Evolutionary conservation across 2,888 invertebrate genomes (phyloP).

Genomic region (Graphium colonna): DNA sequence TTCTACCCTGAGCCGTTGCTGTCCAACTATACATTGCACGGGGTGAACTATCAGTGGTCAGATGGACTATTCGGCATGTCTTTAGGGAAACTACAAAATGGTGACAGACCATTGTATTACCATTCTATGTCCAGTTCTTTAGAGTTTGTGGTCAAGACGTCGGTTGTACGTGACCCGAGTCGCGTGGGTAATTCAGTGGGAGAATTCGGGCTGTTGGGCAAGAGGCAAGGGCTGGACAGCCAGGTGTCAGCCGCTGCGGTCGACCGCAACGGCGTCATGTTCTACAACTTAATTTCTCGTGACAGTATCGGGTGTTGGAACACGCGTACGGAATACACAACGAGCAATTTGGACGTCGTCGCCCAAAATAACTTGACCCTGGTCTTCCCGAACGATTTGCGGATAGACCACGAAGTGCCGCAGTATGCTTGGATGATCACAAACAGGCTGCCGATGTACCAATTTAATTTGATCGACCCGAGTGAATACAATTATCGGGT

Average conservation of each 20-base stretch:
- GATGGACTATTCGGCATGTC: conserved; percentile 90
- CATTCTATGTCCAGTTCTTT: conserved; percentile 91
- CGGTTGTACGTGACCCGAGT: conserved; percentile 83
- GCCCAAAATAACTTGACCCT: conserved; percentile 82
- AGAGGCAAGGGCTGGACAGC: conserved; percentile 80
- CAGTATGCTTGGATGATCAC: conserved; percentile 89
- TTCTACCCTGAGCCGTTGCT: conserved; percentile 87
- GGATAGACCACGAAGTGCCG: conserved; percentile 85
- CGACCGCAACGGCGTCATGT: conserved; percentile 87
- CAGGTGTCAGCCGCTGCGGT: conserved; percentile 89
- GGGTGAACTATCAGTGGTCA: conserved; percentile 89
- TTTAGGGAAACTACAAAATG: conserved; percentile 77
- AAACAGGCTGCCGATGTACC: conserved; percentile 86
- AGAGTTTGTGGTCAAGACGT: conserved; percentile 87
- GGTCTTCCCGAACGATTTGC: conserved; percentile 90
- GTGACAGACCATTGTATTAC: conserved; percentile 86
- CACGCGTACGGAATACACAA: conserved; percentile 85
- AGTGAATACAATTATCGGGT: conserved; percentile 87
- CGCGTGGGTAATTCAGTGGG: conserved; percentile 55
- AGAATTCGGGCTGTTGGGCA: conserved; percentile 67
- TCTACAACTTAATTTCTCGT: conserved; percentile 88
- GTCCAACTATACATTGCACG: conserved; percentile 87
- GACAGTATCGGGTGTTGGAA: conserved; percentile 93
- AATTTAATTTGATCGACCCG: conserved; percentile 84
- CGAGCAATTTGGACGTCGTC: conserved; percentile 82